Conservation (phyloP, 1,140 invertebrate genomes). For the Tigriopus japonicus region DNA sequence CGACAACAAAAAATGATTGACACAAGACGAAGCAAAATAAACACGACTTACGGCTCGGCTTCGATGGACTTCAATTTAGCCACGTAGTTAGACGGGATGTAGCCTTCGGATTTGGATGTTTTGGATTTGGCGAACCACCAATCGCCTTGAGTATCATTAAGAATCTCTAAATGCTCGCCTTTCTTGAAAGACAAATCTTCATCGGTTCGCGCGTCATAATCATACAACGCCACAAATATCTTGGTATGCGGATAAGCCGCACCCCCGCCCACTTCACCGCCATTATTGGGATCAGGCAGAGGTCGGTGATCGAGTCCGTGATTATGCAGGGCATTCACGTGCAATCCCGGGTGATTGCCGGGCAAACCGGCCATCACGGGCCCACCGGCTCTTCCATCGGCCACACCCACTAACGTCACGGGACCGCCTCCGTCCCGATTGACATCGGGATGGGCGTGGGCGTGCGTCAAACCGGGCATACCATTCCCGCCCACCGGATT, state of each 20-base stretch:
- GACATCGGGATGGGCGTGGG: no score
- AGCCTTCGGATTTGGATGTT: conserved; percentile 79
- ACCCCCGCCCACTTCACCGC: not conserved
- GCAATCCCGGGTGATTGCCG: no score
- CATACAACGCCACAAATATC: conserved; percentile 91
- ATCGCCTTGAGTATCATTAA: conserved; percentile 93
- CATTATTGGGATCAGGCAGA: not conserved
- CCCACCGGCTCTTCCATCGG: no score
- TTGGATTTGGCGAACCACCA: conserved; percentile 96
- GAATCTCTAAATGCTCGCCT: conserved; percentile 89
- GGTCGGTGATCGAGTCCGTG: not conserved
- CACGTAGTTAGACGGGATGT: conserved; percentile 98
- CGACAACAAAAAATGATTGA: no score
- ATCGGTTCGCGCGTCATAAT: conserved; percentile 96
- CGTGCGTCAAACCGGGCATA: no score
- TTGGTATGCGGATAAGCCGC: conserved; percentile 19
- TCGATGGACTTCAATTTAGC: conserved; percentile 95
- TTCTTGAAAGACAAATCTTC: conserved; percentile 96
- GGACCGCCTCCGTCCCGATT: no score
- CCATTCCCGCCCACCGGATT: no score
- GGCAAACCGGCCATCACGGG: no score
- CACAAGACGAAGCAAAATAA: not conserved
- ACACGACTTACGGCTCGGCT: conserved; percentile 79
- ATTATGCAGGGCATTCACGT: no score
- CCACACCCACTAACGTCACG: no score